phyloP scores from a whole-genome alignment of 2,888 invertebrate species.

The Parnassius smintheus region DNA sequence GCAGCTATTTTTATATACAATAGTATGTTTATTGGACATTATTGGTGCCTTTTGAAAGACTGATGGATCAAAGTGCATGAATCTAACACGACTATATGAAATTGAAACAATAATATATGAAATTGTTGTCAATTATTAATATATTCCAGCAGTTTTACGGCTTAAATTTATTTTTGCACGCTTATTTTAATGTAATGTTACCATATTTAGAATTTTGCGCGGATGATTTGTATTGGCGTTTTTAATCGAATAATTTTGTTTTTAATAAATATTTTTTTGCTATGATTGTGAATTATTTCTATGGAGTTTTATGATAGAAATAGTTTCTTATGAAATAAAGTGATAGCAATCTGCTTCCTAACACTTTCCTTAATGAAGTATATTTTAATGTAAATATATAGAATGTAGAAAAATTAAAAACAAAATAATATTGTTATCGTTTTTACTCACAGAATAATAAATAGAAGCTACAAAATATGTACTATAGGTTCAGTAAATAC shows the following conservation, averaged over 20 bases:
- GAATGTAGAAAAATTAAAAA: conserved; percentile 1
- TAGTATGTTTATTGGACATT: conserved; percentile 40
- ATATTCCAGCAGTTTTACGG: conserved; percentile 4
- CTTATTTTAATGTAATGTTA: conserved; percentile 43
- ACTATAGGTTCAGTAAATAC: conserved; percentile 1
- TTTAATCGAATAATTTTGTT: conserved; percentile 35
- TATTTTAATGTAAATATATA: conserved; percentile 21
- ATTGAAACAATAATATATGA: conserved; percentile 17
- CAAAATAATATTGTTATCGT: not conserved
- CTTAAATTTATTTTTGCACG: conserved; percentile 31
- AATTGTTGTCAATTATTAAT: conserved; percentile 20
- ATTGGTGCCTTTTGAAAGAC: conserved; percentile 71
- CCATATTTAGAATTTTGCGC: conserved; percentile 34
- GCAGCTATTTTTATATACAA: conserved; percentile 35
- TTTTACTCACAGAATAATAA: not conserved
- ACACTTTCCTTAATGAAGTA: conserved; percentile 9
- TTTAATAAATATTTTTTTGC: conserved; percentile 6
- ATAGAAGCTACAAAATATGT: conserved; percentile 4
- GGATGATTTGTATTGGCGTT: conserved; percentile 32
- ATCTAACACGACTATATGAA: conserved; percentile 14
- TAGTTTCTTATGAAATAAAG: conserved; percentile 7
- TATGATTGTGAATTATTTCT: conserved; percentile 7
- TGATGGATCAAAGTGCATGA: conserved; percentile 37
- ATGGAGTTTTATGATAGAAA: not conserved
- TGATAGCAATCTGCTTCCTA: conserved; percentile 21